Evolutionary conservation across 2,113 vertebrate species (phyloP).

Genomic region (Thermophis baileyi): DNA sequence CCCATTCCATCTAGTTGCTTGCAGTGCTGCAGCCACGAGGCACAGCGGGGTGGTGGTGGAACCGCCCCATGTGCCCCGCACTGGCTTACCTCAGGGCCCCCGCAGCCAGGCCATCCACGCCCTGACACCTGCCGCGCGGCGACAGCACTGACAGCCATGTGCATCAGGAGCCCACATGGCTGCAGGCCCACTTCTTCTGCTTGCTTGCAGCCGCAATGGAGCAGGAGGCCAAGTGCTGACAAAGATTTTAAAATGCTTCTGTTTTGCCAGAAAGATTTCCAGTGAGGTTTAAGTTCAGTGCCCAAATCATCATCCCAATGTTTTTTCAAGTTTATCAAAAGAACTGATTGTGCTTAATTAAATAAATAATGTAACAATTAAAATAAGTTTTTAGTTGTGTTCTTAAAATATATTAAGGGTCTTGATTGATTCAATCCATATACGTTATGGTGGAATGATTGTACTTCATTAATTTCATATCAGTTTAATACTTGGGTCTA

Average conservation of each 20-base stretch:
- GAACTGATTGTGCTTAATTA: not conserved
- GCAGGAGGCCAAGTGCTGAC: not conserved
- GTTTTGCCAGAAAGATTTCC: not conserved
- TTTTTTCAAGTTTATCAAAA: not conserved
- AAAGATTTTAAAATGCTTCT: not conserved
- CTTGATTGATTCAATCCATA: not conserved
- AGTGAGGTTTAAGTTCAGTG: not conserved
- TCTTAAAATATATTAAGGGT: not conserved
- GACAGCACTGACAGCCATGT: too few relatives aligned
- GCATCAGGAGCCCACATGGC: too few relatives aligned
- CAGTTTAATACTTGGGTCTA: not conserved
- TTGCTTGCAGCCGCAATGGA: too few relatives aligned
- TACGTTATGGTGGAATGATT: not conserved
- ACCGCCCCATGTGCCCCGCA: too few relatives aligned
- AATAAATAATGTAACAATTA: not conserved
- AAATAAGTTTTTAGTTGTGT: not conserved
- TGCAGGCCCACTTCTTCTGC: too few relatives aligned
- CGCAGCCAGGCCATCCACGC: too few relatives aligned
- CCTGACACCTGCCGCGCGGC: too few relatives aligned
- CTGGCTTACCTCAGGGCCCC: too few relatives aligned
- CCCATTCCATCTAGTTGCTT: too few relatives aligned
- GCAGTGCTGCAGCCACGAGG: too few relatives aligned
- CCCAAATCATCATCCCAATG: not conserved
- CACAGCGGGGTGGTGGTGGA: fast-evolving
- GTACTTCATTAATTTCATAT: not conserved